Percentiles rank a stretch among this genome's conserved stretches.
Conservation (phyloP, 2,113 vertebrate species). For the Lasiurus borealis region DNA sequence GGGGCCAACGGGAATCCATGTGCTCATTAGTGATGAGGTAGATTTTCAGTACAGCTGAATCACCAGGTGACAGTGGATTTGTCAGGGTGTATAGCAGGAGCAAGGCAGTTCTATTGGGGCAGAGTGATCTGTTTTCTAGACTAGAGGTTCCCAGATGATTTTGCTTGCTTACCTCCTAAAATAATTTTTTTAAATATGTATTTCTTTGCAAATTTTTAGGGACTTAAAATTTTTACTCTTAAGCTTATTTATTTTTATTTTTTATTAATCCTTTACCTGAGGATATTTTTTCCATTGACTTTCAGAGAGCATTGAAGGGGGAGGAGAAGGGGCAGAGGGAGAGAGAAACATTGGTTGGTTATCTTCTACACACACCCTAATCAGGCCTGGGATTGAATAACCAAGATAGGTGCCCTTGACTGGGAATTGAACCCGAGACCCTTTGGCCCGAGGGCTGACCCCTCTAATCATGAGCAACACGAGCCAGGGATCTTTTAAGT, state of each 20-base stretch:
- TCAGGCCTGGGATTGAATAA: too few species aligned
- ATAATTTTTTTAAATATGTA: not conserved
- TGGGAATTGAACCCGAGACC: too few species aligned
- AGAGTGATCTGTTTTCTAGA: not conserved
- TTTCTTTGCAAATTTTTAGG: not conserved
- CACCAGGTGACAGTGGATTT: not conserved
- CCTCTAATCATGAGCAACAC: too few species aligned
- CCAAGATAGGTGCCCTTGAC: too few species aligned
- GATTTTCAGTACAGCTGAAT: not conserved
- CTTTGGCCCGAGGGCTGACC: too few species aligned
- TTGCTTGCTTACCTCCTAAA: conserved; percentile 26
- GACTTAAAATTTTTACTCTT: conserved; percentile 41
- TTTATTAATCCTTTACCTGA: too few species aligned
- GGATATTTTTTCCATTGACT: too few species aligned
- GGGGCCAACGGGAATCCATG: conserved; percentile 97
- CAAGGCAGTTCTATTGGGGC: not conserved
- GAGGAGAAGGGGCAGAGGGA: too few species aligned
- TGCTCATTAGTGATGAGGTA: conserved; percentile 97
- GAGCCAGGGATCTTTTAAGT: not conserved
- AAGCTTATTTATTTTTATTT: not conserved
- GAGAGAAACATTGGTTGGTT: too few species aligned
- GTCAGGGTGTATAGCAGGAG: not conserved
- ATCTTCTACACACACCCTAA: too few species aligned
- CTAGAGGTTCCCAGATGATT: not conserved
- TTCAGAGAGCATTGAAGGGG: too few species aligned